Base-by-base conservation (phyloP, 2,797 vertebrate species). In the Rhabdophis nuchalis region DNA sequence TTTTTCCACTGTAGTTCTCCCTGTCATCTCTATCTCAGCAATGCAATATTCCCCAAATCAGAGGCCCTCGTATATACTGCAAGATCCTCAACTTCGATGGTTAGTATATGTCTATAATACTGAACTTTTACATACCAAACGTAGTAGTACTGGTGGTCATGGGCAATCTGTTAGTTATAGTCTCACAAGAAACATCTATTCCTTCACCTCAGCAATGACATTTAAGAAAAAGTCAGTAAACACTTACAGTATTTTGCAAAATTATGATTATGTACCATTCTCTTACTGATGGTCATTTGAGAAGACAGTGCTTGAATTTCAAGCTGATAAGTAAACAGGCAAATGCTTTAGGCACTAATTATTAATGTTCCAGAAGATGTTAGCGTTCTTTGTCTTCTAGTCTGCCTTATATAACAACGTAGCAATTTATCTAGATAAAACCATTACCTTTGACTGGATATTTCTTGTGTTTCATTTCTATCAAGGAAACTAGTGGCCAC, bases 401-500 rank as follows among this genome's bases (percentile, higher is more conserved):
- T 32, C 36, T 58, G 68, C 18, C 82, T 92, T 89, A 68, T 6
- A 85, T 2, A 36, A 32, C 11, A 92, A 56, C 4, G 0, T 41
- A 36, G 87, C 25, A 89, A 16, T 54, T 56, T 41, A 86, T 52
- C 20, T 32, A 29, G 46, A 23, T 72, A 36, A 90, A 41, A 61
- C 88, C 13, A 91, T 96, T 97, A 97, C 97, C 97, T 96, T 82
- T 95, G 95, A 64, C 92, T 95, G 93, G 96, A 94, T 10, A 41
- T 85, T 88, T 92, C 93, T 58, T 89, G 96, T 92, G 91, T 91
- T 91, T 95, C 88, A 1, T 85, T 94, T 90, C 91, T 91, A n/a
- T 96, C 96, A 90, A 97, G 94, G 82, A 97, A 97, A 85, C 92
- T 93, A 85, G 95, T 93, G 85, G 97, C 96, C 92, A 98, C 94